Conservation (phyloP, 35 echinoderm and acorn worm species). For the Stichopus chloronotus region DNA sequence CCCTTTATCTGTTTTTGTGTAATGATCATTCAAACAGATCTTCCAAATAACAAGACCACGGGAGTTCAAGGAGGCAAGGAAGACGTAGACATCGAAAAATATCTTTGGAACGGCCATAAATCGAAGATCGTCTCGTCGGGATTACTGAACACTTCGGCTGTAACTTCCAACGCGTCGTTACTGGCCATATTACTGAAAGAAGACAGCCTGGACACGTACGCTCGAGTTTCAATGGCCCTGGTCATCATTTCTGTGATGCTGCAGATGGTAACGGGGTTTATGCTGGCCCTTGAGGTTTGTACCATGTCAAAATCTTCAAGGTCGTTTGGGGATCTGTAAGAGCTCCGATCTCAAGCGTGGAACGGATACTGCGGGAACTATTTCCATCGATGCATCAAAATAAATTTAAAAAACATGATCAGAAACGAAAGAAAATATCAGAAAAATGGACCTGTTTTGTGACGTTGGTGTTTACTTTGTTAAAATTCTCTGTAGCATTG, state of each 20-base stretch:
- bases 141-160: constrained; percentile 23
- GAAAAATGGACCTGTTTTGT: too few relatives aligned
- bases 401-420: too few relatives aligned
- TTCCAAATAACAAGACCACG: neutral
- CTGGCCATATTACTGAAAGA: constrained; percentile 7
- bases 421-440: too few relatives aligned
- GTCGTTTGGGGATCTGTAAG: too few relatives aligned
- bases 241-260: constrained; percentile 13
- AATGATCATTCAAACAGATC: neutral
- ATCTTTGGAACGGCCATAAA: constrained; percentile 42
- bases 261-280: constrained; percentile 8
- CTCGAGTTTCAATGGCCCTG: neutral
- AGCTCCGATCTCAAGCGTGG: too few relatives aligned
- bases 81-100: constrained; percentile 4
- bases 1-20: too few relatives aligned
- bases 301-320: neutral
- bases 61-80: neutral
- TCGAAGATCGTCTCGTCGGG: constrained; percentile 33
- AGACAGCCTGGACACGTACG: neutral
- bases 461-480: too few relatives aligned
- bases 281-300: constrained; percentile 36
- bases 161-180: constrained; percentile 20
- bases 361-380: too few relatives aligned
- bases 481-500: too few relatives aligned
- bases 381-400: too few relatives aligned